These are phyloP conservation scores for Beroe forskalii DNA, from an alignment of 37 sponge, comb jelly and placozoan genomes.

Conservation along the genomic window DNA sequence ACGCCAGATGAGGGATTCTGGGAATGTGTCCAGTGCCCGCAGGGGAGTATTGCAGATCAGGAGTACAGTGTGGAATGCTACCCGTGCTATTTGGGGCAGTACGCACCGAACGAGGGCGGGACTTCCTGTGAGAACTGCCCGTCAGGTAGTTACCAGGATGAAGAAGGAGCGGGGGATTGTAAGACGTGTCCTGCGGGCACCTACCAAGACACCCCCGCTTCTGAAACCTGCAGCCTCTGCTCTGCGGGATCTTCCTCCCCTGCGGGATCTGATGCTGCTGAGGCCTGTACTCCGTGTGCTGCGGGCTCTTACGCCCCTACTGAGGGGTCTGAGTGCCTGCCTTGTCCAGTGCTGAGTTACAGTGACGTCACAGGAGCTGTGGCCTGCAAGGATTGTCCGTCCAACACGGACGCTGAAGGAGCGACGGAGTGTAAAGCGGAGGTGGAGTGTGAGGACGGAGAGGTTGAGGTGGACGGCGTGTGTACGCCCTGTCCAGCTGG, in stretches of 20 bases:
- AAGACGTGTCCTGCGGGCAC: not conserved
- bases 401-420: slow-evolving; percentile 7
- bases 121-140: slow-evolving; percentile 20
- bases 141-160: slow-evolving; percentile 14
- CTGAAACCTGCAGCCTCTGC: not conserved
- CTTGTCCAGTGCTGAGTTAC: slow-evolving; percentile 2
- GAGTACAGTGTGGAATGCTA: not conserved
- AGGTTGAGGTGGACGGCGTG: not conserved
- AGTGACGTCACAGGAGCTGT: not conserved
- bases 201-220: not conserved
- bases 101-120: not conserved
- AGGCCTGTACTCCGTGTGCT: not conserved
- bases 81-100: not conserved
- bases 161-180: not conserved
- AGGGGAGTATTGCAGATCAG: not conserved
- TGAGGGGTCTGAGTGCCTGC: slow-evolving; percentile 11
- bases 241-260: slow-evolving; percentile 37
- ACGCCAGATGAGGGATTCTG: slow-evolving; percentile 27
- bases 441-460: not conserved
- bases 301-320: not conserved
- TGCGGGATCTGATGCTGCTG: not conserved
- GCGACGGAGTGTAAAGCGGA: not conserved
- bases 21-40: slow-evolving; percentile 24
- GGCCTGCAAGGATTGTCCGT: not conserved
- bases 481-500: slow-evolving; percentile 28